Evolutionary conservation across 2,888 invertebrate species (phyloP), one percentile per base, ranked within the genome.

Genomic region (Cheilosia urbana): DNA sequence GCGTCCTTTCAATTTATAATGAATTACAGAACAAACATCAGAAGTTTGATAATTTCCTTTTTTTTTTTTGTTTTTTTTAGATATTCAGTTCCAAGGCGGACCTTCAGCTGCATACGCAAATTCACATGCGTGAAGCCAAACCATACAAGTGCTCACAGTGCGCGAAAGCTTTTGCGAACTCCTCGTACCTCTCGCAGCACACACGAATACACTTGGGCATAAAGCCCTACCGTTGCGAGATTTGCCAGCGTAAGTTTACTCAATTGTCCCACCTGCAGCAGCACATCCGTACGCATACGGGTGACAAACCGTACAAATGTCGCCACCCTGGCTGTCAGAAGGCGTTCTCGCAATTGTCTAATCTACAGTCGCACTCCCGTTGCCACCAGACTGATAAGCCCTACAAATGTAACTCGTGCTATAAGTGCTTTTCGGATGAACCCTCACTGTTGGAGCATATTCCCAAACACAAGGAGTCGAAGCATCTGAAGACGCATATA

Each of bases 321-420:
- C 96, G 98, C 90, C 98, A 98, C 93, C 97, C 98, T 27, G 98
- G 97, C 88, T 99, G 98, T 93, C 98, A 98, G 92, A 99, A 99
- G 94, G 99, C 99, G 88, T 99, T 99, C 94, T 98, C 98, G 80
- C 99, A 99, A 93, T 95, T 99, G 90, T 98, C 98, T 91, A 99
- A 99, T 94, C 96, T 99, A 89, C 99, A 99, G 94, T 98, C 98
- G 92, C 99, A 99, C 94, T 99, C 99, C 90, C 96, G 99, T 88
- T 99, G 99, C 94, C 99, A 99, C 94, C 99, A 99, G 92, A 98
- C 99, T 87, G 99, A 99, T 94, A 99, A 99, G 92, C 99, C 99
- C 42, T 99, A 98, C 95, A 99, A 99, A 93, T 99, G 99, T 94
- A 99, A 99, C 94, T 98, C 98, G 89, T 99, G 99, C 94, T 99